Conservation (phyloP, 1,140 invertebrate species). For the Sitobion miscanthi region DNA sequence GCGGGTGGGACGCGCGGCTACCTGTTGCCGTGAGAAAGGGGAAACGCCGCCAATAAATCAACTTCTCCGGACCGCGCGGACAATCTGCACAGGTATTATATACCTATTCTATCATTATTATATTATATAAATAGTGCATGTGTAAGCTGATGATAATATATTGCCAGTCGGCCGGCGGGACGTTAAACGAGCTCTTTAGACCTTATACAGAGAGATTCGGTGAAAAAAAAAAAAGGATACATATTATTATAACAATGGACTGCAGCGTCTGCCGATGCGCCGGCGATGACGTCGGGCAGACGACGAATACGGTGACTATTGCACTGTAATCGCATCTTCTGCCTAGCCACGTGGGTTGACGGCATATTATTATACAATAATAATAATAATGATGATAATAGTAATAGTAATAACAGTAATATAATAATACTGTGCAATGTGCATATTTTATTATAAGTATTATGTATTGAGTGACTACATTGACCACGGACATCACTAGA, state of each 20-base stretch:
- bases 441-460: neutral
- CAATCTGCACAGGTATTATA: neutral
- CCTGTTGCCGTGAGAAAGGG: slow-evolving; percentile 46
- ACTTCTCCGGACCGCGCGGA: neutral
- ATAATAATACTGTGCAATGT: too few relatives aligned
- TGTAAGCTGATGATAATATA: slow-evolving; percentile 37
- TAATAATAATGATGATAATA: neutral
- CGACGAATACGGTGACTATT: neutral
- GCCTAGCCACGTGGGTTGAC: neutral
- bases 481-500: too few relatives aligned
- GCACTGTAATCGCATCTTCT: neutral
- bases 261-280: neutral
- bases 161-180: slow-evolving; percentile 10
- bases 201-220: slow-evolving; percentile 53
- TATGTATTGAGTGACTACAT: neutral
- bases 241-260: slow-evolving; percentile 12
- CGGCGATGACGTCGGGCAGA: neutral
- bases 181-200: slow-evolving; percentile 56
- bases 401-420: neutral
- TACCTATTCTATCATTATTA: neutral
- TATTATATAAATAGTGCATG: slow-evolving; percentile 11
- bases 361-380: neutral
- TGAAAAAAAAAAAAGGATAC: neutral
- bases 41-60: slow-evolving; percentile 39
- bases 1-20: neutral